Evolutionary conservation across 1,140 invertebrate species (phyloP).

Genomic region (Ceratina calcarata): DNA sequence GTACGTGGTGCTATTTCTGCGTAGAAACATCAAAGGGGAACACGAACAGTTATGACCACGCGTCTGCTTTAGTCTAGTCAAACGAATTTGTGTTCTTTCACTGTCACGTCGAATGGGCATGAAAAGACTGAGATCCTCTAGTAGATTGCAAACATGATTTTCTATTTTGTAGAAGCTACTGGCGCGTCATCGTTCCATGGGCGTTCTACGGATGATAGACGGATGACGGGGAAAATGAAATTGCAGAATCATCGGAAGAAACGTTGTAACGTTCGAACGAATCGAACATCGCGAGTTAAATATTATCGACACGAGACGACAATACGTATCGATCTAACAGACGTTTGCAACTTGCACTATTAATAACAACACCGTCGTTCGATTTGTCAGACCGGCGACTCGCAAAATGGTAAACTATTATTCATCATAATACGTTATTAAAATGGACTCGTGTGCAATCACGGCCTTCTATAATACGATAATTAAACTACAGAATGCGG

Average conservation of each 20-base stretch:
- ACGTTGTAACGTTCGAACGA: not conserved
- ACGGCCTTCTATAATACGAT: constrained; percentile 34
- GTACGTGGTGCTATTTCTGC: constrained; percentile 53
- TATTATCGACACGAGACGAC: not conserved
- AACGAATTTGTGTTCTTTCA: constrained; percentile 14
- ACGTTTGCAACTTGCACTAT: not conserved
- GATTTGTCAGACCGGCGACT: too few species aligned
- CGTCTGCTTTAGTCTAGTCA: not conserved
- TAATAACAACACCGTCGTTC: not conserved
- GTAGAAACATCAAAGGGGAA: constrained; percentile 15
- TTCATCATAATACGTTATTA: too few species aligned
- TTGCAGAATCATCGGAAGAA: not conserved
- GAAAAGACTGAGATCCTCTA: not conserved
- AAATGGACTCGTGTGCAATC: constrained; percentile 37
- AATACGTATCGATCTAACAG: not conserved
- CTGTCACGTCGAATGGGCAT: not conserved
- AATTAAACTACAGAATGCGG: constrained; percentile 43
- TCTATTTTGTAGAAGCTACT: not conserved
- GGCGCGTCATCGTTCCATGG: not conserved
- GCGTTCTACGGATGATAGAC: not conserved
- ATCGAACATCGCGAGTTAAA: not conserved
- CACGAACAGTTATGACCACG: constrained; percentile 3
- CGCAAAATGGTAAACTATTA: too few species aligned
- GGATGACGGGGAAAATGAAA: constrained; percentile 1
- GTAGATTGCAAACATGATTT: not conserved